phyloP scores from a whole-genome alignment of 2,797 vertebrate genomes.

The Oreortyx pictus region DNA sequence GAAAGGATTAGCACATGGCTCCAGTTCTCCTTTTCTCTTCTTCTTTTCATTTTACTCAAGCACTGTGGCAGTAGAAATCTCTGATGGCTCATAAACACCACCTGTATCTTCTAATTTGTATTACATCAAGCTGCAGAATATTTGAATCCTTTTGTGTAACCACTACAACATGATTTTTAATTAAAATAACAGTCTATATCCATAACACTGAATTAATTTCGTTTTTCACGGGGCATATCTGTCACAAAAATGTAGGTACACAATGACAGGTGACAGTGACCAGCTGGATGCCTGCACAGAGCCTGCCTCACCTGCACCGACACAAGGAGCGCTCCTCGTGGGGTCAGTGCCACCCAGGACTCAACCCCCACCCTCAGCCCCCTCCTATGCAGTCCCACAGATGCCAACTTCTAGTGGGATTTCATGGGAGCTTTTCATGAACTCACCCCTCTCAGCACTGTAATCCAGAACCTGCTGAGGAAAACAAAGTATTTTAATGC shows the following conservation, averaged over 20 bases:
- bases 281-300: neutral
- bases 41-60: slow-evolving; percentile 34
- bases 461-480: neutral
- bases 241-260: neutral
- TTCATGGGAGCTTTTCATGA: neutral
- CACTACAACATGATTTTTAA: neutral
- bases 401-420: neutral
- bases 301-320: neutral
- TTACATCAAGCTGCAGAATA: neutral
- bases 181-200: neutral
- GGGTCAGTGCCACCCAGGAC: neutral
- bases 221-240: neutral
- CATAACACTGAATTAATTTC: neutral
- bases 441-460: neutral
- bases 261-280: neutral
- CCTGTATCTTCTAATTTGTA: slow-evolving; percentile 13
- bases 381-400: neutral
- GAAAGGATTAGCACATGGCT: slow-evolving; percentile 40
- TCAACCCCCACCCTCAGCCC: neutral
- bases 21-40: neutral
- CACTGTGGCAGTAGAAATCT: neutral
- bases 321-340: neutral
- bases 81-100: slow-evolving; percentile 30
- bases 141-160: neutral
- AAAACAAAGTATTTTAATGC: neutral